Conservation (phyloP, 2,888 invertebrate species). For the Ectobius pallidus region DNA sequence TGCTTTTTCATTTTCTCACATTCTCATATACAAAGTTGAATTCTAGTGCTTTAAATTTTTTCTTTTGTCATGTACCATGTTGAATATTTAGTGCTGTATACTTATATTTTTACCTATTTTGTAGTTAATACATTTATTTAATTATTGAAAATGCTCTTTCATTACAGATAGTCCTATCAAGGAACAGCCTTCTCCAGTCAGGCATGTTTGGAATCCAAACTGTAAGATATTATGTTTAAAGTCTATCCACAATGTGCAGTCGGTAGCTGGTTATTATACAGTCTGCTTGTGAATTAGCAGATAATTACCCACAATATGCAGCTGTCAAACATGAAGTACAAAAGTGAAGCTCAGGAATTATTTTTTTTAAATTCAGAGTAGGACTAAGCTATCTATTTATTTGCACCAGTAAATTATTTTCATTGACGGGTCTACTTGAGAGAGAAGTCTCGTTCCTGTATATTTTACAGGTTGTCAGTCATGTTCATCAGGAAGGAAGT, state of each 20-base stretch:
- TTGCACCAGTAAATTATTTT: too few relatives aligned
- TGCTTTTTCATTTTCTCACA: too few relatives aligned
- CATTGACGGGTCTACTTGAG: too few relatives aligned
- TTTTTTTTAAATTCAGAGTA: neutral
- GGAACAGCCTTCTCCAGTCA: slow-evolving; percentile 19
- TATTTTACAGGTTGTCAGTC: too few relatives aligned
- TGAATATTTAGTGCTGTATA: too few relatives aligned
- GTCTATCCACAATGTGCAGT: neutral
- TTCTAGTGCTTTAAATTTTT: too few relatives aligned
- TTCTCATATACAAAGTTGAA: too few relatives aligned
- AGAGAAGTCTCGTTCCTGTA: too few relatives aligned
- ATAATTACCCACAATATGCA: neutral
- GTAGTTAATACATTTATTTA: too few relatives aligned
- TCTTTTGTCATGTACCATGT: too few relatives aligned
- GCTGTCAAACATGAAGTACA: neutral
- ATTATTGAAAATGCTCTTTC: neutral
- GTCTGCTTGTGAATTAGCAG: neutral
- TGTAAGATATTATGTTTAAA: slow-evolving; percentile 56
- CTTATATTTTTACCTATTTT: too few relatives aligned
- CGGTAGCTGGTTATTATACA: neutral
- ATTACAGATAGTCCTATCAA: slow-evolving; percentile 21
- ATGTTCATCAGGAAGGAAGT: too few relatives aligned
- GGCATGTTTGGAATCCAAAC: slow-evolving; percentile 66
- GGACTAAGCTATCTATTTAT: neutral
- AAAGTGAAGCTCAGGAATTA: neutral